phyloP scores from a whole-genome alignment of 2,113 vertebrate species.

The Rhynchopsitta pachyrhyncha region DNA sequence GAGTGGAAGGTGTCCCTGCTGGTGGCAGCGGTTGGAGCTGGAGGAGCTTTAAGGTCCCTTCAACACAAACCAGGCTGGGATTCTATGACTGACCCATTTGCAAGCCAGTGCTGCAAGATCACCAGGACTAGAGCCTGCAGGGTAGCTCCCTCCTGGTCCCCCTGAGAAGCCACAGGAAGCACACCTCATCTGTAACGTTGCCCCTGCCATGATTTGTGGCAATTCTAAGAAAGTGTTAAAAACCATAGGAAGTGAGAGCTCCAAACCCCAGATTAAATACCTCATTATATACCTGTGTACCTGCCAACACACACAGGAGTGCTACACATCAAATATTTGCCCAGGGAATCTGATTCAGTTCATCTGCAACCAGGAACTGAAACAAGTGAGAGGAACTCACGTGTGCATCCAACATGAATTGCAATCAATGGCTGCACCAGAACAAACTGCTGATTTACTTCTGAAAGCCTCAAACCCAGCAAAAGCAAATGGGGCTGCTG shows the following conservation, averaged over 20 bases:
- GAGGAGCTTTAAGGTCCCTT: neutral
- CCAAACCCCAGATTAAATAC: neutral
- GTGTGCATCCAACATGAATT: fast-evolving
- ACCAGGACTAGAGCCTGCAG: fast-evolving
- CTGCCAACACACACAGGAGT: neutral
- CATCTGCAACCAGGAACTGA: neutral
- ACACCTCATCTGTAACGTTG: fast-evolving
- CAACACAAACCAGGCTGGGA: neutral
- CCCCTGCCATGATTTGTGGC: fast-evolving
- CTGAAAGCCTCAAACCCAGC: neutral
- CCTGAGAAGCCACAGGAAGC: fast-evolving
- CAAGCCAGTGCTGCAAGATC: fast-evolving
- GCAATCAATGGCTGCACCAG: neutral
- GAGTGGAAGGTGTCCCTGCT: too few relatives aligned
- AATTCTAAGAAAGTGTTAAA: neutral
- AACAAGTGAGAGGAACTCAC: neutral
- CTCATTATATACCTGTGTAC: neutral
- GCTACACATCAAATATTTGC: neutral
- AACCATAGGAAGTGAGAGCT: neutral
- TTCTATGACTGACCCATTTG: neutral
- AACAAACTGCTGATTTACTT: neutral
- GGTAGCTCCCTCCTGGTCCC: neutral
- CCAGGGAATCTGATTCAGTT: neutral
- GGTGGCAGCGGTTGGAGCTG: too few relatives aligned
- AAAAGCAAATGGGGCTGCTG: neutral